These are phyloP conservation scores for Morinoia aosen DNA, from an alignment of 2,888 invertebrate genomes.

Conservation along the genomic window DNA sequence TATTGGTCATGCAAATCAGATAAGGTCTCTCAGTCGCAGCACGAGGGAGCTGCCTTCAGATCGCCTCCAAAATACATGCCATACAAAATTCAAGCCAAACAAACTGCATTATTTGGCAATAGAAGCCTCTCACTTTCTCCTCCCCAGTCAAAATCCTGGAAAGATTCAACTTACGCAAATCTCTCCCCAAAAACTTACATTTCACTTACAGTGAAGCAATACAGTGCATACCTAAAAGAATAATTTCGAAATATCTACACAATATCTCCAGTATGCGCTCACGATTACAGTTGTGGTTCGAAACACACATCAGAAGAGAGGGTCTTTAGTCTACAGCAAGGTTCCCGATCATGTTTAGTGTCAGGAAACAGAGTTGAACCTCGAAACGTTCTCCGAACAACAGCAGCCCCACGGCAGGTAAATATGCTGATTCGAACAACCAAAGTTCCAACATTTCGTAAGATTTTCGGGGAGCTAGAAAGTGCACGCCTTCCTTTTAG, in stretches of 20 bases:
- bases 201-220: background rate
- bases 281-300: too few species aligned
- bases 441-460: background rate
- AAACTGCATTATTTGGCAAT: conserved; percentile 20
- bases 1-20: conserved; percentile 49
- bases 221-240: background rate
- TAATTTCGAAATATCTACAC: background rate
- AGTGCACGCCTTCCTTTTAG: background rate
- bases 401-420: background rate
- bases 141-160: background rate
- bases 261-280: background rate
- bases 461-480: background rate
- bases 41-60: conserved; percentile 47
- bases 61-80: conserved; percentile 46
- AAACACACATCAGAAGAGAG: too few species aligned
- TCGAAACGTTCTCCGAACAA: background rate
- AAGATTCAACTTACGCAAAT: background rate
- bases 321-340: too few species aligned
- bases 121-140: background rate
- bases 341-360: background rate
- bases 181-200: background rate
- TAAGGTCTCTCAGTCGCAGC: conserved; percentile 7
- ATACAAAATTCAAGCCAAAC: conserved; percentile 32
- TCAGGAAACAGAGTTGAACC: background rate
- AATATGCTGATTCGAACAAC: background rate